Conservation (phyloP, 2,888 invertebrate species). For the Nymphalis c-album region DNA sequence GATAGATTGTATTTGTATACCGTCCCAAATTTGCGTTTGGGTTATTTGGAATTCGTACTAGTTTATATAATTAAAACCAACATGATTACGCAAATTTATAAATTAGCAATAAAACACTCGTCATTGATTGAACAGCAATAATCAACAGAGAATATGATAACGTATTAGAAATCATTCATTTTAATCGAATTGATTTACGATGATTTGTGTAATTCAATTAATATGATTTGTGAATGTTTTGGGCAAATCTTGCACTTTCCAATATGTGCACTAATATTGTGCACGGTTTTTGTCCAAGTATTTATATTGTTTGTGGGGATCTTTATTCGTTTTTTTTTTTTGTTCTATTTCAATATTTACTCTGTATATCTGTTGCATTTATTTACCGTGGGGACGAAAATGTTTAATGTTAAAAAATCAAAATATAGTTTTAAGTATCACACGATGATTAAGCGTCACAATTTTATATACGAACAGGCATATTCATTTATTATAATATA, state of each 20-base stretch:
- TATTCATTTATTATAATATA: slow-evolving; percentile 8
- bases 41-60: neutral
- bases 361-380: slow-evolving; percentile 74
- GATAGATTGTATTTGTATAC: slow-evolving; percentile 11
- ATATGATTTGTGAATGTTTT: neutral
- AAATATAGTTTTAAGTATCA: slow-evolving; percentile 16
- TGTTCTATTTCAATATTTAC: slow-evolving; percentile 41
- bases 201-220: slow-evolving; percentile 1
- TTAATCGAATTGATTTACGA: neutral
- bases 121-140: slow-evolving; percentile 17
- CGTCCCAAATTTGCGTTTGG: slow-evolving; percentile 23
- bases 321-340: slow-evolving; percentile 1
- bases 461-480: slow-evolving; percentile 28
- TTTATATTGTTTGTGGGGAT: neutral
- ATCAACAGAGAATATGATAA: slow-evolving; percentile 23
- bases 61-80: neutral
- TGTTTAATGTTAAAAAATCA: slow-evolving; percentile 30
- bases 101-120: neutral
- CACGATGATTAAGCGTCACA: slow-evolving; percentile 39
- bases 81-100: neutral
- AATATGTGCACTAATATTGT: neutral
- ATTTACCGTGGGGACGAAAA: slow-evolving; percentile 51
- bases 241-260: too few species aligned
- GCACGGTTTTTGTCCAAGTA: slow-evolving; percentile 4
- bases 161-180: neutral